Evolutionary conservation across 2,113 vertebrate species (phyloP).

Genomic region (Pyrgilauda ruficollis): DNA sequence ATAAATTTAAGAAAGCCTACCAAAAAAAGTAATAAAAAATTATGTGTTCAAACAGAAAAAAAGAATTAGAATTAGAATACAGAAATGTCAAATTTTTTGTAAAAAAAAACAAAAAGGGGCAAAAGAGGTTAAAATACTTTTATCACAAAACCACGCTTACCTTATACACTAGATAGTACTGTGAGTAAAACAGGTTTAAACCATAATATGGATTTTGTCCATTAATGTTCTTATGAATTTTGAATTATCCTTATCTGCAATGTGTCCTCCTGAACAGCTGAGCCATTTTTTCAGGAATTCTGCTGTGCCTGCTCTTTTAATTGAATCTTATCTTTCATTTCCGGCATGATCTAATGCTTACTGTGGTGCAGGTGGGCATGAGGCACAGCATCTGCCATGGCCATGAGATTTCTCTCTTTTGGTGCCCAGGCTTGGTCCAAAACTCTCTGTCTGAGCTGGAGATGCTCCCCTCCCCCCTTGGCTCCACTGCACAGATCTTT

Average conservation of each 20-base stretch:
- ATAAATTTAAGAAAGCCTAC: not conserved
- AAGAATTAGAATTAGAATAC: not conserved
- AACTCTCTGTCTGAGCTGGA: not conserved
- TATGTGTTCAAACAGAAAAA: not conserved
- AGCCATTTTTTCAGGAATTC: not conserved
- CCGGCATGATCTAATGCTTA: not conserved
- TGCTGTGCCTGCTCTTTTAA: not conserved
- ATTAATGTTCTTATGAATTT: not conserved
- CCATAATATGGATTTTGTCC: not conserved
- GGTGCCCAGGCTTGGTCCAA: not conserved
- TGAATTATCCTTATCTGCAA: not conserved
- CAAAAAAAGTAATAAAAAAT: not conserved
- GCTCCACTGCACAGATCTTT: not conserved
- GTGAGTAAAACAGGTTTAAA: not conserved
- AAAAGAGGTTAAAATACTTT: not conserved
- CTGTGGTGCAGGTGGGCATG: not conserved
- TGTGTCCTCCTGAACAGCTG: not conserved
- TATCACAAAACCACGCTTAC: not conserved
- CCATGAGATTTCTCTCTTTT: not conserved
- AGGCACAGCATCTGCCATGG: not conserved
- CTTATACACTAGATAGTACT: not conserved
- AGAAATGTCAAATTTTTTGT: not conserved
- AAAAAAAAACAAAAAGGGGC: no score
- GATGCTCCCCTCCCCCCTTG: not conserved
- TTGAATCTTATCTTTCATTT: not conserved